phyloP scores from a whole-genome alignment of 2,888 invertebrate species.

The Polyommatus icarus region DNA sequence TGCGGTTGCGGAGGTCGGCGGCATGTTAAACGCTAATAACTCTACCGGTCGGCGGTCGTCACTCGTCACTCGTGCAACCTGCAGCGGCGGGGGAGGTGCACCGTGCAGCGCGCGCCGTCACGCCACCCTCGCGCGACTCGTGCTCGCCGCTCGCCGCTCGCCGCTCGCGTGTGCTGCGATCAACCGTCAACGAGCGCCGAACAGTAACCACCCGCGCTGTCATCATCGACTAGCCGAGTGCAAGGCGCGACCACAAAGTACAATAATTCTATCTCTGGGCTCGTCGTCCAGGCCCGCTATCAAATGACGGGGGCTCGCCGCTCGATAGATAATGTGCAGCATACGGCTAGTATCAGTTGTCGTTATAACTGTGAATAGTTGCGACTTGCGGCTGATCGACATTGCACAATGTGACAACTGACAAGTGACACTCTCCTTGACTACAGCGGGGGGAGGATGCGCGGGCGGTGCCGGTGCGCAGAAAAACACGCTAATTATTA shows the following conservation, averaged over 20 bases:
- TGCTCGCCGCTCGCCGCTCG: not conserved
- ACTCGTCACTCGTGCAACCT: not conserved
- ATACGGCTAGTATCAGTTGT: not conserved
- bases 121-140: slow-evolving; percentile 6
- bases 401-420: not conserved
- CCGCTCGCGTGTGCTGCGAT: not conserved
- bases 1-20: not conserved
- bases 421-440: slow-evolving; percentile 39
- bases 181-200: no score
- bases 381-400: slow-evolving; percentile 11
- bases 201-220: not conserved
- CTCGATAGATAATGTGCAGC: no score
- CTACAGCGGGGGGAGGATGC: slow-evolving; percentile 29
- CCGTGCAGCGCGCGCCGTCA: not conserved
- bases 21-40: not conserved
- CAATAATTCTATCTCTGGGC: no score
- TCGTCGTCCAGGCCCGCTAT: no score
- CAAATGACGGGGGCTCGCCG: not conserved
- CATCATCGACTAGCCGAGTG: no score
- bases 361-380: slow-evolving; percentile 5
- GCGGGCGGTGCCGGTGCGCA: slow-evolving; percentile 28
- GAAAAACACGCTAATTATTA: slow-evolving; percentile 43
- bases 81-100: not conserved
- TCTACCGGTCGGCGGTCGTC: not conserved
- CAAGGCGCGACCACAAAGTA: no score